phyloP scores from a whole-genome alignment of 2,113 vertebrate species.

The Coturnix japonica region DNA sequence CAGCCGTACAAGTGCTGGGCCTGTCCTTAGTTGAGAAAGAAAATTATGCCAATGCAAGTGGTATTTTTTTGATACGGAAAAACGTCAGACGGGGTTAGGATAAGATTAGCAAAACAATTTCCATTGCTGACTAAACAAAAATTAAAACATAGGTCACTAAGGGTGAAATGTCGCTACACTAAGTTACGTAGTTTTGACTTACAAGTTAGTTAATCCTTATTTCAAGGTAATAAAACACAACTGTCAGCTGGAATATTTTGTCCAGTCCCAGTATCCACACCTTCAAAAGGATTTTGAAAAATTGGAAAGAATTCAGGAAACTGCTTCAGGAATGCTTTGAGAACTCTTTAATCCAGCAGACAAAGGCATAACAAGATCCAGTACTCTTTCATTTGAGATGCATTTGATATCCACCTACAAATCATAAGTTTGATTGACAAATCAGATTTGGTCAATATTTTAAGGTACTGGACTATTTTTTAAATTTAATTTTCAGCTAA shows the following conservation, averaged over 20 bases:
- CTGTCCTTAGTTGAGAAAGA: background rate
- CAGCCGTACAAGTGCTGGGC: background rate
- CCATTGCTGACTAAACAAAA: constrained; percentile 52
- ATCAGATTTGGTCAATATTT: background rate
- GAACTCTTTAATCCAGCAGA: constrained; percentile 59
- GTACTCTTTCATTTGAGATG: background rate
- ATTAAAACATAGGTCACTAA: constrained; percentile 32
- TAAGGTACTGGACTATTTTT: background rate
- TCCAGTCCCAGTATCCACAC: constrained; percentile 30
- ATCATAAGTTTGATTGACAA: background rate
- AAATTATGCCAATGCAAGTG: background rate
- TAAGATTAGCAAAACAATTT: constrained; percentile 68
- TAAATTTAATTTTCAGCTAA: background rate
- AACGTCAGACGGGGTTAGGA: constrained; percentile 37
- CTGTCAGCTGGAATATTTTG: constrained; percentile 36
- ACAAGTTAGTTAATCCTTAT: constrained; percentile 55
- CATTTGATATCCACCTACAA: background rate
- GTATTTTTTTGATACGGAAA: constrained; percentile 41
- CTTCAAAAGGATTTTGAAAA: constrained; percentile 64
- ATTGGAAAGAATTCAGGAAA: constrained; percentile 59
- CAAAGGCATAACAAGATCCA: constrained; percentile 63
- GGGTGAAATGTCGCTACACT: constrained; percentile 44
- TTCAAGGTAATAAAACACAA: constrained; percentile 62
- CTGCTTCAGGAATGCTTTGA: constrained; percentile 63
- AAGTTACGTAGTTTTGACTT: constrained; percentile 42